A percentile compares a stretch with the other conserved stretches of the same genome.
These are phyloP conservation scores for Girardinichthys multiradiatus DNA, from an alignment of 2,113 vertebrate species.

Conservation along the genomic window DNA sequence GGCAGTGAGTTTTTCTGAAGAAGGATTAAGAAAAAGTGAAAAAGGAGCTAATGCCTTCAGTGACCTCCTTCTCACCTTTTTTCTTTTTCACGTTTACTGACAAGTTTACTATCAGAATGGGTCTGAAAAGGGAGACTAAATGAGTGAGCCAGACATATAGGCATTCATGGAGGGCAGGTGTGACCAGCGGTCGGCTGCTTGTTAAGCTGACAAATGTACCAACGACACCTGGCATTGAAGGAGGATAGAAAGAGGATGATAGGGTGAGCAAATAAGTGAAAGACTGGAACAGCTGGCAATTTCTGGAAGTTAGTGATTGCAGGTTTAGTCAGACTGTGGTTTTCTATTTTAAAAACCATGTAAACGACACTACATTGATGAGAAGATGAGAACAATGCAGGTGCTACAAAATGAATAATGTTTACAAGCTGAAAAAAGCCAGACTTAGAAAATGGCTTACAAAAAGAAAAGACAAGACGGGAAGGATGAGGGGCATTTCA, in stretches of 20 bases:
- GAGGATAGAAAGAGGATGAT: conserved; percentile 29
- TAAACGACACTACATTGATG: background rate
- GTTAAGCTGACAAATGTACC: conserved; percentile 67
- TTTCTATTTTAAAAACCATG: conserved; percentile 10
- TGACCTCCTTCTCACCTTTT: conserved; percentile 18
- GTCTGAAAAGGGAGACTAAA: conserved; percentile 63
- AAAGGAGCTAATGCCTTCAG: conserved; percentile 27
- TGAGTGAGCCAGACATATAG: conserved; percentile 64
- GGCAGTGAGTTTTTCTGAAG: conserved; percentile 12
- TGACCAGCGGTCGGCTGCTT: conserved; percentile 61
- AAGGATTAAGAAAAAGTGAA: conserved; percentile 16
- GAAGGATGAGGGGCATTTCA: conserved; percentile 68
- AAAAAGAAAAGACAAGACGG: conserved; percentile 37
- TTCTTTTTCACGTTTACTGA: conserved; percentile 58
- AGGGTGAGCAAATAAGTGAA: conserved; percentile 39
- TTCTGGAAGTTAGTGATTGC: conserved; percentile 8
- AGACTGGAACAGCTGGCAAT: conserved; percentile 19
- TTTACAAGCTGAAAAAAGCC: conserved; percentile 67
- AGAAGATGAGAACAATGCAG: conserved; percentile 45
- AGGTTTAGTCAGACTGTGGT: conserved; percentile 17
- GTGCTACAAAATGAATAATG: conserved; percentile 65
- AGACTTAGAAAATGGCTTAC: conserved; percentile 44
- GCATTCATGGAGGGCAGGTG: conserved; percentile 53
- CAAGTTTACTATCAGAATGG: conserved; percentile 49
- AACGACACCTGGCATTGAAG: conserved; percentile 59